These are phyloP conservation scores for Porites australiensis DNA, from an alignment of 64 coral and sea anemone species.

Conservation along the genomic window DNA sequence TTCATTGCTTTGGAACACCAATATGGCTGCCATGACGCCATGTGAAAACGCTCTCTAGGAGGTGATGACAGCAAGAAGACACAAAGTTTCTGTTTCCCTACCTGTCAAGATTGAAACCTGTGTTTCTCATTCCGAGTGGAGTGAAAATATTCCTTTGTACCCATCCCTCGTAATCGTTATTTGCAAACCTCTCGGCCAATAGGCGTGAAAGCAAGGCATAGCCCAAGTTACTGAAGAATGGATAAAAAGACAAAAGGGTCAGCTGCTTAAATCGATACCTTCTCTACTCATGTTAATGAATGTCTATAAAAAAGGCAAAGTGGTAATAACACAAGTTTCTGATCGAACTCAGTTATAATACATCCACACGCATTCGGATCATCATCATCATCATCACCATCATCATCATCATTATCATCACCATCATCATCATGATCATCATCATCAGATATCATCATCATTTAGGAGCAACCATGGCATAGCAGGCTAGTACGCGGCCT, in stretches of 20 bases:
- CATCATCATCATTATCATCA: not conserved
- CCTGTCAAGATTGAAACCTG: constrained; percentile 82
- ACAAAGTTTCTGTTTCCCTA: not conserved
- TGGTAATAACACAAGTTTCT: too few species aligned
- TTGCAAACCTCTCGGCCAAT: constrained; percentile 82
- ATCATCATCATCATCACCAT: too few species aligned
- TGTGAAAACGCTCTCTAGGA: not conserved
- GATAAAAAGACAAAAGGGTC: not conserved
- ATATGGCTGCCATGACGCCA: too few species aligned
- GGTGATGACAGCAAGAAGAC: not conserved
- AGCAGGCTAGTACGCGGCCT: too few species aligned
- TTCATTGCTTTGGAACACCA: too few species aligned
- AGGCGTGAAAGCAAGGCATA: constrained; percentile 81
- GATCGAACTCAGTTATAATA: too few species aligned
- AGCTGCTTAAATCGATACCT: too few species aligned
- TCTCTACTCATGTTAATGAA: too few species aligned
- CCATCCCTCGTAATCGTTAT: constrained; percentile 81
- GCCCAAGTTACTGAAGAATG: constrained; percentile 81
- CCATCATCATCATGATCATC: not conserved
- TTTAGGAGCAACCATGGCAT: too few species aligned
- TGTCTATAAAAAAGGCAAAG: not conserved
- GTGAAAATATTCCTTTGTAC: constrained; percentile 74
- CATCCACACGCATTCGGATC: too few species aligned
- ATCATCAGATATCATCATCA: too few species aligned
- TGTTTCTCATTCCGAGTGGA: constrained; percentile 83